Evolutionary conservation across 1,140 invertebrate species (phyloP), one percentile per base, ranked within the genome.

Genomic region (Sipha flava): DNA sequence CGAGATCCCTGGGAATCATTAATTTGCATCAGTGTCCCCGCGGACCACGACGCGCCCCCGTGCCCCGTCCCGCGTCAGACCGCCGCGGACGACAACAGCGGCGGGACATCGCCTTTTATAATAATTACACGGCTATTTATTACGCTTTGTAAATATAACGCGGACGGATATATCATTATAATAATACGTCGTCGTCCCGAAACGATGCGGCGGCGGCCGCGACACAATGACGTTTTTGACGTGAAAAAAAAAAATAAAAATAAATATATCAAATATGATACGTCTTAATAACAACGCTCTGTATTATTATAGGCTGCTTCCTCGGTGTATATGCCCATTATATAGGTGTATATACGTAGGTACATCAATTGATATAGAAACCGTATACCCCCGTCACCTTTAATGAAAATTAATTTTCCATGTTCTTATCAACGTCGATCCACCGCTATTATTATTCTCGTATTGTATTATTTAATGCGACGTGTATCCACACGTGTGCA

Each of bases 41-140:
- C 31, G 47, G 29, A 40, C 72, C n/a, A 34, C 29, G 49, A 37
- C 52, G 9, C 47, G 12, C 57, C 43, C 43, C 2, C n/a, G 26
- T 16, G 3, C 21, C 26, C 21, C 29, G 29, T 2, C 2, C 37
- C 16, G 6, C 26, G n/a, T n/a, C 68, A 21, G 29, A 5, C 31
- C 70, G 6, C 47, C 43, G 14, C 1, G 10, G 47, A 21, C 59
- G n/a, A n/a, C 40, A 10, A 12, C 47, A 40, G 3, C 7, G 40
- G 66, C 66, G 66, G 40, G 66, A 70, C 43, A 47, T 43, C 52
- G 73, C 52, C 73, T 77, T 77, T 77, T 77, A 77, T 59, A 77
- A 77, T 77, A 77, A 77, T 77, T 77, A 77, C 73, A 77, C 73
- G 73, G 73, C 73, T 77, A 77, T 77, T 77, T 77, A 77, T 77